Evolutionary conservation across 2,113 vertebrate species (phyloP).

Genomic region (Pangasianodon hypophthalmus): DNA sequence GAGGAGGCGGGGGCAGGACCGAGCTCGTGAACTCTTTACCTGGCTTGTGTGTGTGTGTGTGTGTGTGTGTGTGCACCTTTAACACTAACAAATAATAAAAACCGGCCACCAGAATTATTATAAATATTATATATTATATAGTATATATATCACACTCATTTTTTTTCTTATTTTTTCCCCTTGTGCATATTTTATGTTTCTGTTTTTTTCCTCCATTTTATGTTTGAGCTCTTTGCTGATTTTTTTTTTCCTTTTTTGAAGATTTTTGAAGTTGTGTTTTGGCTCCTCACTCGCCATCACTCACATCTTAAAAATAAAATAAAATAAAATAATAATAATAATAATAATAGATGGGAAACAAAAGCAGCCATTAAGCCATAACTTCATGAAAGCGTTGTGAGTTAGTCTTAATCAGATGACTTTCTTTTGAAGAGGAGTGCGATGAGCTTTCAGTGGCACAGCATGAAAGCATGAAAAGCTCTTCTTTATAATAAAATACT

Average conservation of each 20-base stretch:
- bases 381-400: neutral
- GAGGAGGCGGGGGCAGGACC: neutral
- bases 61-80: slow-evolving; percentile 9
- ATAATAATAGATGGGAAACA: neutral
- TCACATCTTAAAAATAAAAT: neutral
- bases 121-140: neutral
- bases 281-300: neutral
- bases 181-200: neutral
- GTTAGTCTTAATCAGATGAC: neutral
- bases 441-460: neutral
- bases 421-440: neutral
- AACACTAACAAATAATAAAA: slow-evolving; percentile 70
- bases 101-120: neutral
- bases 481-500: neutral
- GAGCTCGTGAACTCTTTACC: slow-evolving; percentile 39
- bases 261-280: neutral
- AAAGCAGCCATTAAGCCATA: neutral
- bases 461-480: slow-evolving; percentile 18
- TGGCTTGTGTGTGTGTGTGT: slow-evolving; percentile 1
- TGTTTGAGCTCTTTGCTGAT: neutral
- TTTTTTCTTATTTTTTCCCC: neutral
- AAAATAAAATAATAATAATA: neutral
- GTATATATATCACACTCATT: neutral
- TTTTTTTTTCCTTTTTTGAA: neutral
- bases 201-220: neutral